A percentile compares a stretch with the other conserved stretches of the same genome.
Conservation (phyloP, 2,113 vertebrate species). For the Tachycineta bicolor region DNA sequence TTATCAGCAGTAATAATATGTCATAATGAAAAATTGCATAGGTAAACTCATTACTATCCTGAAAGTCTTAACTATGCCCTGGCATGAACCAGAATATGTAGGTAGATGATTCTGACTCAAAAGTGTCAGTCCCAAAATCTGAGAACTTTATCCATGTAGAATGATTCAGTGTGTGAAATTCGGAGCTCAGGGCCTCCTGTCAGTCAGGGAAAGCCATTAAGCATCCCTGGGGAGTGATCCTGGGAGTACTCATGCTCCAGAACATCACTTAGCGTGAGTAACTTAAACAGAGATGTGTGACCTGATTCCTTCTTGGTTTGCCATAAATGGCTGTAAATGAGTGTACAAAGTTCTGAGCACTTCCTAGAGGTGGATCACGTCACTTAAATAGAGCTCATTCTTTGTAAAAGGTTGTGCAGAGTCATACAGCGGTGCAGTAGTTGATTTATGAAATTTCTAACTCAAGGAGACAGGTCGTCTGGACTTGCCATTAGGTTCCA, state of each 20-base stretch:
- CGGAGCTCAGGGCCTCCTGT: background rate
- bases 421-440: background rate
- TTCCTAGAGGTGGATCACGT: background rate
- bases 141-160: background rate
- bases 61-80: background rate
- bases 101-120: background rate
- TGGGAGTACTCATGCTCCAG: background rate
- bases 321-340: background rate
- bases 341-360: background rate
- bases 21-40: background rate
- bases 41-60: background rate
- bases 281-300: background rate
- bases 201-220: background rate
- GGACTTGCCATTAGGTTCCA: background rate
- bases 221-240: background rate
- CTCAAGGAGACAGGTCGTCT: background rate
- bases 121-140: background rate
- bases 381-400: background rate
- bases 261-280: background rate
- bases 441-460: background rate
- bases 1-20: background rate
- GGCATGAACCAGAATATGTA: fast-evolving
- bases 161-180: background rate
- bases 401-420: background rate
- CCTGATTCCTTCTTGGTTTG: background rate